Conservation (phyloP, 2,888 invertebrate species). For the Acrocyrtus sp. region DNA sequence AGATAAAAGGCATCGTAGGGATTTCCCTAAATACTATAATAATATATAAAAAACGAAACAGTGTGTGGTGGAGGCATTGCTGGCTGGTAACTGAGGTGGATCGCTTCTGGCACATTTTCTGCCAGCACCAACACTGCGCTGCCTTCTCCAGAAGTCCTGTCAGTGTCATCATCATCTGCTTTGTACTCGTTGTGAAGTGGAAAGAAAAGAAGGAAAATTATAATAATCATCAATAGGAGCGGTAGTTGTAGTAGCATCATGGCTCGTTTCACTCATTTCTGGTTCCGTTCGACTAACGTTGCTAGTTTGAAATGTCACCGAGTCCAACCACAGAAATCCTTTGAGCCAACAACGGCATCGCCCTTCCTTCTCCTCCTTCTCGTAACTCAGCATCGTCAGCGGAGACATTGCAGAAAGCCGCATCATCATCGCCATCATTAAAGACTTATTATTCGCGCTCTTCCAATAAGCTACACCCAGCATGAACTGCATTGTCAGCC, state of each 20-base stretch:
- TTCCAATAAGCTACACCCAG: neutral
- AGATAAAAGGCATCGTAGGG: too few species aligned
- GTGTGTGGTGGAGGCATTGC: too few species aligned
- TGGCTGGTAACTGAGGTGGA: neutral
- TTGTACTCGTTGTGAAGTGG: slow-evolving; percentile 17
- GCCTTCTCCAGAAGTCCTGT: neutral
- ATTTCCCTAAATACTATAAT: too few species aligned
- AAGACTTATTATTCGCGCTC: neutral
- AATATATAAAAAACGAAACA: too few species aligned
- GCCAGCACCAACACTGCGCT: neutral
- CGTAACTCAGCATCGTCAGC: neutral
- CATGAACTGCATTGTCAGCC: slow-evolving; percentile 8
- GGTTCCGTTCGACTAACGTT: slow-evolving; percentile 4
- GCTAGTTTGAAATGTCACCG: slow-evolving; percentile 20
- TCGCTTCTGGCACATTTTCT: neutral
- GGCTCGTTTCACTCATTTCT: slow-evolving; percentile 37
- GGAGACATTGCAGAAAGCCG: neutral
- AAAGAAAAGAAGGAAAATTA: slow-evolving; percentile 8
- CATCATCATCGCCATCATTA: slow-evolving; percentile 8
- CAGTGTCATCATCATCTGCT: slow-evolving; percentile 23
- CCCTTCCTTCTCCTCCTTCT: slow-evolving; percentile 9
- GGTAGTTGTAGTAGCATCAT: slow-evolving; percentile 12
- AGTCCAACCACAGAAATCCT: slow-evolving; percentile 34
- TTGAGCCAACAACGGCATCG: slow-evolving; percentile 18
- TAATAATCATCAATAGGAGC: neutral